Conservation (phyloP, 2,797 vertebrate genomes). For the Thamnophis elegans region DNA sequence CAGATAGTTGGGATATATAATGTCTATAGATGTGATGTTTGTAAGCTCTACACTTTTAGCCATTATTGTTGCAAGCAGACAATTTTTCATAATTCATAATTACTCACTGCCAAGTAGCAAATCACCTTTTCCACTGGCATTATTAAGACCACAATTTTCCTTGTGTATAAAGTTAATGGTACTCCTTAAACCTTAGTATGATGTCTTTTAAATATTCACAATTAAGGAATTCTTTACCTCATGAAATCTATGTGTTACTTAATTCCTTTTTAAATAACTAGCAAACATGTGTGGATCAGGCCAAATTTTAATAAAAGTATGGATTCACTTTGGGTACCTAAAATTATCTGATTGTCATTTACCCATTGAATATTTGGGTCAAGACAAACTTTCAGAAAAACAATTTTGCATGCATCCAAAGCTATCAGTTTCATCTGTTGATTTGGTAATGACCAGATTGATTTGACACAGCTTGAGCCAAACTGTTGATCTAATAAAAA, state of each 20-base stretch:
- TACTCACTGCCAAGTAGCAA: background rate
- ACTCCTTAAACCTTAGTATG: background rate
- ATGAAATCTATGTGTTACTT: background rate
- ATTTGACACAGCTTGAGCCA: background rate
- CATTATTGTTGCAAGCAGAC: background rate
- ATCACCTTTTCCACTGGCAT: background rate
- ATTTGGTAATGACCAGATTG: background rate
- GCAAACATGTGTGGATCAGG: background rate
- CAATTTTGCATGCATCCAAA: background rate
- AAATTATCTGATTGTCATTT: background rate
- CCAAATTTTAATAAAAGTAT: background rate
- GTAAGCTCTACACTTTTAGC: background rate
- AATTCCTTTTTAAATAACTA: slow-evolving; percentile 15
- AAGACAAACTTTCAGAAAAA: background rate
- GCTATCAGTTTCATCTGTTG: background rate
- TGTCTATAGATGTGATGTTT: background rate
- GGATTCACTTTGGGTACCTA: background rate
- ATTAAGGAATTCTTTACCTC: background rate
- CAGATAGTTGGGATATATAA: background rate
- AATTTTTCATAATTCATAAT: background rate
- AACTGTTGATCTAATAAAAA: background rate
- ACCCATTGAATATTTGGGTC: background rate
- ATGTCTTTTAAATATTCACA: background rate
- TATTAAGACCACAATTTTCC: background rate
- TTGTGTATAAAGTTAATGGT: background rate